Percentiles rank a stretch among this genome's conserved stretches.
Conservation (phyloP, 2,113 vertebrate species). For the Aythya baeri region DNA sequence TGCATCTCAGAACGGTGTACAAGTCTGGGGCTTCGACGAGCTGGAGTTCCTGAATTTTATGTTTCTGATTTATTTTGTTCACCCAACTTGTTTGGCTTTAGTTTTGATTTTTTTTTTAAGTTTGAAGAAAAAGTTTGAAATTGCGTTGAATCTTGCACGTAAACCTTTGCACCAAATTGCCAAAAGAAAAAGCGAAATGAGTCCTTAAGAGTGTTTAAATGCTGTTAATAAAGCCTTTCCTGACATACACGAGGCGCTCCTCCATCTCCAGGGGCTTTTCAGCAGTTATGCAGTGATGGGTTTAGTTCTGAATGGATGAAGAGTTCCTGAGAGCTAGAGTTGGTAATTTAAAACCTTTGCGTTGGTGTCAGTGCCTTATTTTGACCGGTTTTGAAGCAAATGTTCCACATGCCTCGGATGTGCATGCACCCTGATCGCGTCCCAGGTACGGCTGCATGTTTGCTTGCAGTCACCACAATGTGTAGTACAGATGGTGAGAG, state of each 20-base stretch:
- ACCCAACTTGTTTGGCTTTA: conserved; percentile 79
- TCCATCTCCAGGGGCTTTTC: conserved; percentile 80
- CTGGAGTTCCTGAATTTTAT: conserved; percentile 83
- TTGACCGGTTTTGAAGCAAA: conserved; percentile 72
- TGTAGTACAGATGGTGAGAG: conserved; percentile 77
- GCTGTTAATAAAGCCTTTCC: conserved; percentile 81
- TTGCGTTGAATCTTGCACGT: conserved; percentile 81
- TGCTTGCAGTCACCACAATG: conserved; percentile 68
- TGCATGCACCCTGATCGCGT: conserved; percentile 80
- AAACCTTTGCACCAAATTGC: conserved; percentile 80
- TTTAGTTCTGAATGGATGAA: conserved; percentile 83
- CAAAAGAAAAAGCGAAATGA: conserved; percentile 78
- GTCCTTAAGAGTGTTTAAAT: conserved; percentile 75
- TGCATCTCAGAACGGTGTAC: conserved; percentile 73
- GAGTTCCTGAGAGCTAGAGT: conserved; percentile 83
- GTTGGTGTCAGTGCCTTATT: conserved; percentile 79
- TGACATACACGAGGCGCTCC: conserved; percentile 76
- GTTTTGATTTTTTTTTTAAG: conserved; percentile 65
- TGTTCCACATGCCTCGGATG: conserved; percentile 82
- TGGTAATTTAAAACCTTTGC: conserved; percentile 78
- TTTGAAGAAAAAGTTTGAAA: conserved; percentile 74
- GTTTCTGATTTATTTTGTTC: conserved; percentile 83
- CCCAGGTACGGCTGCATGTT: conserved; percentile 74
- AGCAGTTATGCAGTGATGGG: conserved; percentile 76
- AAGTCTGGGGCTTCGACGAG: conserved; percentile 81